These are phyloP conservation scores for Dynastes grantii DNA, from an alignment of 2,888 invertebrate genomes.

Conservation along the genomic window DNA sequence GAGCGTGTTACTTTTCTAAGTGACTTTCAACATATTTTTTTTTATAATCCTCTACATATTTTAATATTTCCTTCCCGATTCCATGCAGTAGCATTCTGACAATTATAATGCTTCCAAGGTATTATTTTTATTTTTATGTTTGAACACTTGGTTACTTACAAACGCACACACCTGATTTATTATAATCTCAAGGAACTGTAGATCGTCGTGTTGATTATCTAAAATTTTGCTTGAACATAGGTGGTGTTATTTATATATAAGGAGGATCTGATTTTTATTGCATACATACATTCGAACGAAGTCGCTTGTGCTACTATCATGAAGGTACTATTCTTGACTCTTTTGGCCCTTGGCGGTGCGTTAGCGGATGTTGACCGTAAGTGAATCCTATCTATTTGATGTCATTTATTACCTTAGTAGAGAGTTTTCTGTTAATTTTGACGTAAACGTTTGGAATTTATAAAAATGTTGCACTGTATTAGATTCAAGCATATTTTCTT, in stretches of 20 bases:
- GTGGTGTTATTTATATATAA: background rate
- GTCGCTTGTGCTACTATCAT: background rate
- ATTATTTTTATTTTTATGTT: constrained; percentile 4
- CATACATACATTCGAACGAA: background rate
- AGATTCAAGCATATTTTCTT: background rate
- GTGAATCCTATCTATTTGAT: background rate
- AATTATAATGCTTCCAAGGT: background rate
- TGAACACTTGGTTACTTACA: background rate
- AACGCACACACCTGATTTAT: background rate
- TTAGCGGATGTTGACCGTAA: background rate
- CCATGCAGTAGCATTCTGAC: background rate
- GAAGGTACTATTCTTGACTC: background rate
- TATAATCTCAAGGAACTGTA: background rate
- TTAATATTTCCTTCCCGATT: too few relatives aligned
- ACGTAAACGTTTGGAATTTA: background rate
- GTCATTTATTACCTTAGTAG: background rate
- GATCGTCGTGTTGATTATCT: background rate
- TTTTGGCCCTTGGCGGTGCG: background rate
- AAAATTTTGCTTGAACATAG: background rate
- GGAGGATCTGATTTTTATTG: background rate
- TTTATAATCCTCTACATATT: too few relatives aligned
- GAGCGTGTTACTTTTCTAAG: too few relatives aligned
- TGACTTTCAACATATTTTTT: too few relatives aligned
- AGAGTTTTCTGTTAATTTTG: background rate
- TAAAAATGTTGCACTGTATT: background rate